A percentile compares a stretch with the other conserved stretches of the same genome.
These are phyloP conservation scores for Zaprionus ghesquierei DNA, from an alignment of 1,140 invertebrate species.

Conservation along the genomic window DNA sequence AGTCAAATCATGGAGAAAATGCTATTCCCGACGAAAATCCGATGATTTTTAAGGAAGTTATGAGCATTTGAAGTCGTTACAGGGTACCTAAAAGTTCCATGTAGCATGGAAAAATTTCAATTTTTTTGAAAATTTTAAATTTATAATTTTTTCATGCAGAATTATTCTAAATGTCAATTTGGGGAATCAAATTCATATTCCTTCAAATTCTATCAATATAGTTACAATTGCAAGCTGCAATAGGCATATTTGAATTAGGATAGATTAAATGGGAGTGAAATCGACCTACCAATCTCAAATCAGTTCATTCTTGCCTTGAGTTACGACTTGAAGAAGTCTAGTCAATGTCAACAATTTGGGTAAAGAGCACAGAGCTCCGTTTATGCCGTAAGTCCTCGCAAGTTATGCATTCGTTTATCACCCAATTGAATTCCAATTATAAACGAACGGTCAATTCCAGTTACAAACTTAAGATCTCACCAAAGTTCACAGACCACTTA, in stretches of 20 bases:
- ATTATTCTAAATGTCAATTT: no score
- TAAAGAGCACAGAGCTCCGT: background rate
- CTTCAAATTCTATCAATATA: no score
- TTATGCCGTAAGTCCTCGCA: background rate
- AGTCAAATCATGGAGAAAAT: background rate
- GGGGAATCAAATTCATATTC: no score
- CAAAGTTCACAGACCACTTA: background rate
- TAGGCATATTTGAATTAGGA: no score
- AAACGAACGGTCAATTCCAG: background rate
- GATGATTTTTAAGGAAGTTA: background rate
- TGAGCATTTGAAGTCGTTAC: background rate
- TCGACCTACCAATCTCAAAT: no score
- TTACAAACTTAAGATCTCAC: background rate
- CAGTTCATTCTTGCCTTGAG: background rate
- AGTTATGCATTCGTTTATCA: background rate
- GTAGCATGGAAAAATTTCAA: no score
- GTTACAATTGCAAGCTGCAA: no score
- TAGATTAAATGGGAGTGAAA: no score
- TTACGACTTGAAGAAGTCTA: background rate
- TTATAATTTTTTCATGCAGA: no score
- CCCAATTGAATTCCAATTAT: background rate
- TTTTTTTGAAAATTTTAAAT: no score
- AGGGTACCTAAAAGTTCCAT: no score
- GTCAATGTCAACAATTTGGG: background rate
- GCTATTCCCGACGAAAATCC: background rate